phyloP scores from a whole-genome alignment of 2,888 invertebrate genomes.

The Calameuta idolon region DNA sequence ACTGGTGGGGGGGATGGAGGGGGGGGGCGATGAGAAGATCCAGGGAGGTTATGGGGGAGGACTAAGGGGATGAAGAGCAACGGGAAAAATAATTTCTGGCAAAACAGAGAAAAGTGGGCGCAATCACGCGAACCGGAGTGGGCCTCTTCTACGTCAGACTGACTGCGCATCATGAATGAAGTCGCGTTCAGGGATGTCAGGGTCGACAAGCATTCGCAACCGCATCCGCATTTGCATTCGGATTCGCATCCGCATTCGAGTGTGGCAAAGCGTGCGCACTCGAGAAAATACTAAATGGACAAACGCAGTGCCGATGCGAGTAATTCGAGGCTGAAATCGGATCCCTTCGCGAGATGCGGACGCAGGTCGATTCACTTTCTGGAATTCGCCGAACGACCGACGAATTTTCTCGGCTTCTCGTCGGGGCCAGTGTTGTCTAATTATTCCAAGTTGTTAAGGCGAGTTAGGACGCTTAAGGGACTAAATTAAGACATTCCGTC shows the following conservation, averaged over 20 bases:
- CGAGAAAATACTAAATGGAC: neutral
- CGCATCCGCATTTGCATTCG: neutral
- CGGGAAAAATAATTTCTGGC: conserved; percentile 51
- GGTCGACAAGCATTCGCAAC: neutral
- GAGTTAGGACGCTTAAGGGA: conserved; percentile 66
- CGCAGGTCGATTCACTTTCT: neutral
- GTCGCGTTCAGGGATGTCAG: neutral
- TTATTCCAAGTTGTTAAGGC: conserved; percentile 68
- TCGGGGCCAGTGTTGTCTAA: conserved; percentile 61
- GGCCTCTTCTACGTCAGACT: neutral
- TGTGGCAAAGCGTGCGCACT: neutral
- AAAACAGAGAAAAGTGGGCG: conserved; percentile 40
- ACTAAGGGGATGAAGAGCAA: conserved; percentile 43
- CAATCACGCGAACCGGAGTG: conserved; percentile 2
- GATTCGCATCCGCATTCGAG: neutral
- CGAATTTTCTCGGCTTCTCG: conserved; percentile 10
- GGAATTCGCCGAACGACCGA: neutral
- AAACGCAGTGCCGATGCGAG: neutral
- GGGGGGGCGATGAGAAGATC: neutral
- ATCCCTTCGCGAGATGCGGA: neutral
- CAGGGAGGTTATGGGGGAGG: conserved; percentile 25
- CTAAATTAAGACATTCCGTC: conserved; percentile 68
- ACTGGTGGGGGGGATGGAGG: neutral
- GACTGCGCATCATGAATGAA: neutral
- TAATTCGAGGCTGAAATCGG: neutral